These are phyloP conservation scores for Psophia crepitans DNA, from an alignment of 2,113 vertebrate species.

Conservation along the genomic window DNA sequence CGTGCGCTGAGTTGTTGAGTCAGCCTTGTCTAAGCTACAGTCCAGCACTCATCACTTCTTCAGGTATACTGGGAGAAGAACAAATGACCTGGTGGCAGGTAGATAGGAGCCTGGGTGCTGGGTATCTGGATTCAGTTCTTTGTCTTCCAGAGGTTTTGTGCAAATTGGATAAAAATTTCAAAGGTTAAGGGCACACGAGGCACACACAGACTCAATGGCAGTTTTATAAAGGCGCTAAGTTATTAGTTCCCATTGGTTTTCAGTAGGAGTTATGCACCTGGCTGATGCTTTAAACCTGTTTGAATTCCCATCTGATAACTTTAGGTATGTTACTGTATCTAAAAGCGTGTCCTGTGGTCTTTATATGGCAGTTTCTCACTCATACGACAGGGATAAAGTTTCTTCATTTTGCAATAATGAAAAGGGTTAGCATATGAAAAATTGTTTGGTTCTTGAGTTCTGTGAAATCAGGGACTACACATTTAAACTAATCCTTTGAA, in stretches of 20 bases:
- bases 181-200: not conserved
- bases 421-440: not conserved
- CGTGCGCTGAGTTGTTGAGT: accelerated
- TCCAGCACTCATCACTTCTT: not conserved
- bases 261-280: not conserved
- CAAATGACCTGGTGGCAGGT: not conserved
- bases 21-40: not conserved
- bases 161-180: not conserved
- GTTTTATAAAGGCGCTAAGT: not conserved
- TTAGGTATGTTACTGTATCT: not conserved
- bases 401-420: not conserved
- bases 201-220: not conserved
- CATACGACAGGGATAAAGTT: not conserved
- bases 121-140: not conserved
- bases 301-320: not conserved
- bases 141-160: not conserved
- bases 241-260: not conserved
- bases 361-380: not conserved
- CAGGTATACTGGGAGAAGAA: not conserved
- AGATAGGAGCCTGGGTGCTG: not conserved
- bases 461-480: not conserved
- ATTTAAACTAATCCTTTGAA: not conserved
- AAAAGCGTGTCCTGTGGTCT: not conserved
- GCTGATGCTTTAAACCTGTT: not conserved
- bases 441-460: not conserved